Percentiles rank a stretch among this genome's conserved stretches.
phyloP scores from a whole-genome alignment of 2,797 vertebrate genomes.

The Spinus pinus region DNA sequence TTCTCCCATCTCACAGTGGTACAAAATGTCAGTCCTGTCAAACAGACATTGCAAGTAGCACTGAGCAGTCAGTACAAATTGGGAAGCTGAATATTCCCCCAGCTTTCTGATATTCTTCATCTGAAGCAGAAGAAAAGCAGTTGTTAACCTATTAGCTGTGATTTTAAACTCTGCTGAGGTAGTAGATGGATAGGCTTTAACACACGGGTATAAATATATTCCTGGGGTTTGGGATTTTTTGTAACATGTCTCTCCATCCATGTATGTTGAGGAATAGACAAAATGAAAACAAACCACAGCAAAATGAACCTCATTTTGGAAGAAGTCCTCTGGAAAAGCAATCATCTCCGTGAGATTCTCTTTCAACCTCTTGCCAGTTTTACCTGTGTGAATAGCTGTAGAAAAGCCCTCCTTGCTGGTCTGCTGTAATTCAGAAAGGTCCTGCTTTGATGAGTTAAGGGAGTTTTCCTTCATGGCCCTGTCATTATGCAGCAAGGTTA shows the following conservation, averaged over 20 bases:
- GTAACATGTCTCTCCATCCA: constrained; percentile 42
- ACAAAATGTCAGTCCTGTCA: constrained; percentile 87
- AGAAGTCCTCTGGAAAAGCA: neutral
- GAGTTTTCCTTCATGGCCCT: neutral
- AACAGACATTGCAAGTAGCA: constrained; percentile 83
- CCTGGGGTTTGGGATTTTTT: constrained; percentile 69
- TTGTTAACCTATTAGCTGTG: constrained; percentile 86
- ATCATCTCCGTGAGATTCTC: constrained; percentile 4
- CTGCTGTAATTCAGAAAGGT: neutral
- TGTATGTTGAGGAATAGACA: neutral
- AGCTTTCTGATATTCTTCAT: constrained; percentile 84
- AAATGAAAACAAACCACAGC: neutral
- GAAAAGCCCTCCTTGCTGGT: neutral
- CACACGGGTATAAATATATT: constrained; percentile 67
- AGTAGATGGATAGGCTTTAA: constrained; percentile 73
- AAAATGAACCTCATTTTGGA: constrained; percentile 33
- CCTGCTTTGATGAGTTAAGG: neutral
- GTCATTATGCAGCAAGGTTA: neutral
- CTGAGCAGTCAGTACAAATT: constrained; percentile 85
- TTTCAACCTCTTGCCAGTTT: neutral
- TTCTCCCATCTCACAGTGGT: constrained; percentile 81
- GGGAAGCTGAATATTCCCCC: constrained; percentile 82
- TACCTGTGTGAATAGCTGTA: neutral
- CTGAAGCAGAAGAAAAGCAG: constrained; percentile 85
- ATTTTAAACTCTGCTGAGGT: constrained; percentile 80